These are phyloP conservation scores for Cephalopterus ornatus DNA, from an alignment of 2,113 vertebrate species.

Conservation along the genomic window DNA sequence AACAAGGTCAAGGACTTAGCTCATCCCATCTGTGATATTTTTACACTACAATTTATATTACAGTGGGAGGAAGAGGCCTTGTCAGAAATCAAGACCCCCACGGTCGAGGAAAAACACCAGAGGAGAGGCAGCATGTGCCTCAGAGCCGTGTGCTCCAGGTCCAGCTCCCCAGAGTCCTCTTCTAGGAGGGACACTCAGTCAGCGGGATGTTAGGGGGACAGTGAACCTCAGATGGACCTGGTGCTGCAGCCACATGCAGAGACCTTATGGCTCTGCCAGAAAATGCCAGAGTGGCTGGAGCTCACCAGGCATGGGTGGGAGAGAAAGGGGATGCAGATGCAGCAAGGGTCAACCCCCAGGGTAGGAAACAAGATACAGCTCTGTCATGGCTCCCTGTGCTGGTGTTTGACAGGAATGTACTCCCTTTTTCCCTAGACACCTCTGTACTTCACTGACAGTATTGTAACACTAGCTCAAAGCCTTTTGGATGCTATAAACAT, in stretches of 20 bases:
- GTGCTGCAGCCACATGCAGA: background rate
- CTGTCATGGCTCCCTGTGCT: background rate
- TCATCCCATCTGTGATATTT: conserved; percentile 49
- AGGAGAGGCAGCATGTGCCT: background rate
- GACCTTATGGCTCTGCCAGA: background rate
- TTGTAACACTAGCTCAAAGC: background rate
- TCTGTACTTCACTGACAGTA: background rate
- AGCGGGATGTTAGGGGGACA: accelerated
- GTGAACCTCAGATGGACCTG: background rate
- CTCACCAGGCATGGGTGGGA: background rate
- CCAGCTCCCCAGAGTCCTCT: background rate
- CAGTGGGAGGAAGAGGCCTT: background rate
- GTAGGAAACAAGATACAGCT: background rate
- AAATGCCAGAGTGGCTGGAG: accelerated
- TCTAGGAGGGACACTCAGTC: accelerated
- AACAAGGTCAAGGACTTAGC: conserved; percentile 52
- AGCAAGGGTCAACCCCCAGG: background rate
- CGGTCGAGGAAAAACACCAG: accelerated
- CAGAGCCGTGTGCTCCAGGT: background rate
- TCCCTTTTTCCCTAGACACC: background rate
- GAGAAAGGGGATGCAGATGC: background rate
- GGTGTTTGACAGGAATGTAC: background rate
- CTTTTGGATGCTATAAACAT: background rate
- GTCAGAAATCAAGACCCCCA: background rate
- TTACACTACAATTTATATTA: background rate